phyloP scores from a whole-genome alignment of 2,888 invertebrate genomes.

The Cerastoderma edule region DNA sequence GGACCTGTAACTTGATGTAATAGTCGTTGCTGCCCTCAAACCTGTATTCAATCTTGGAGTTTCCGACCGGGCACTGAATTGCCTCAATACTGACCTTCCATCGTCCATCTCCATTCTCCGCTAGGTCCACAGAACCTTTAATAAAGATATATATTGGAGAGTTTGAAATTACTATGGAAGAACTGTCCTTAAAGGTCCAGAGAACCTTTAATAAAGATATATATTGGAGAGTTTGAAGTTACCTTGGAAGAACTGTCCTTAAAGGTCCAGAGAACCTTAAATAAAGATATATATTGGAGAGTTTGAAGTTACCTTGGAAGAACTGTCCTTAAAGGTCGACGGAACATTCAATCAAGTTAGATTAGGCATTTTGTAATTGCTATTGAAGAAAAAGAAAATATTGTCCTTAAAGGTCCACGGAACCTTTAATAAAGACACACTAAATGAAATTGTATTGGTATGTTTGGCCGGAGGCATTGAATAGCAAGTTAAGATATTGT shows the following conservation, averaged over 20 bases:
- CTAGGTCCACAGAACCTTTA: constrained; percentile 69
- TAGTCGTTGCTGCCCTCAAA: constrained; percentile 71
- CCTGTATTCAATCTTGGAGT: constrained; percentile 67
- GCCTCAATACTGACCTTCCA: constrained; percentile 72
- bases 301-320: no score
- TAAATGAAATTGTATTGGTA: no score
- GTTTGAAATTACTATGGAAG: no score
- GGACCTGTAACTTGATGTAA: constrained; percentile 72
- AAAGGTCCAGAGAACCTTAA: constrained; percentile 68
- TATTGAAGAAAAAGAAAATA: no score
- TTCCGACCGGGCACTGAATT: constrained; percentile 71
- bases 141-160: background rate
- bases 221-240: background rate
- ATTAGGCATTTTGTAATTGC: background rate
- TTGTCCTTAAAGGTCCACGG: no score
- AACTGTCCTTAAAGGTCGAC: no score
- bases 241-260: no score
- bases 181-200: no score
- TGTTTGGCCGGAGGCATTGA: no score
- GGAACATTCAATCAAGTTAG: constrained; percentile 44
- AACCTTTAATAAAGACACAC: no score
- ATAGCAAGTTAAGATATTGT: no score
- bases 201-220: constrained; percentile 47
- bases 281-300: background rate
- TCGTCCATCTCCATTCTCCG: constrained; percentile 70